Percentiles rank a stretch among this genome's conserved stretches.
Conservation (phyloP, 2,797 vertebrate species). For the Alfaro cultratus region DNA sequence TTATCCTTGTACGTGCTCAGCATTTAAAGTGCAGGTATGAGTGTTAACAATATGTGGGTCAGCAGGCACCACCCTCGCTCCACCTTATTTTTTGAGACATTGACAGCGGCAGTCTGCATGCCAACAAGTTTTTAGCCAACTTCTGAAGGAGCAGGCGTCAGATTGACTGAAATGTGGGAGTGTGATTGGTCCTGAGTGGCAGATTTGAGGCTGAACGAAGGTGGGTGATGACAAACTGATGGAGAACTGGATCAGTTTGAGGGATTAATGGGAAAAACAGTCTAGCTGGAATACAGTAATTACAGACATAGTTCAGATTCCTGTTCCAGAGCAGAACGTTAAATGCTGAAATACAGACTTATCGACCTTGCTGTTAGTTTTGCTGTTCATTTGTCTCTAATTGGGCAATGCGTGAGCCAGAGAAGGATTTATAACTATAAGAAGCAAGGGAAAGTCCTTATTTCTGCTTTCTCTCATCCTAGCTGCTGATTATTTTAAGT, state of each 20-base stretch:
- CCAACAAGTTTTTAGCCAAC: conserved; percentile 37
- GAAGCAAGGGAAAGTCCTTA: background rate
- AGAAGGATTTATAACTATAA: background rate
- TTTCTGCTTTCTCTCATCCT: background rate
- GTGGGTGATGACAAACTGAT: conserved; percentile 67
- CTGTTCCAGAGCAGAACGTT: conserved; percentile 28
- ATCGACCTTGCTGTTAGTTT: background rate
- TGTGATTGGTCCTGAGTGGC: conserved; percentile 55
- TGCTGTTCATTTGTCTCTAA: background rate
- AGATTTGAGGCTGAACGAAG: conserved; percentile 30
- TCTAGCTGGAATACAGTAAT: conserved; percentile 17
- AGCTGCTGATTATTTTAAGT: background rate
- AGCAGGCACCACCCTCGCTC: conserved; percentile 31
- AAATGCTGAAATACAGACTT: conserved; percentile 1
- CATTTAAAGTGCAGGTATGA: conserved; percentile 31
- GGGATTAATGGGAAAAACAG: conserved; percentile 71
- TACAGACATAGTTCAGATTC: conserved; percentile 29
- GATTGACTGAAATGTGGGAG: conserved; percentile 56
- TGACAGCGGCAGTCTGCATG: conserved; percentile 42
- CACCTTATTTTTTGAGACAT: conserved; percentile 53
- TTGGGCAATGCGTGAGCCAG: background rate
- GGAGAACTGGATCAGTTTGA: conserved; percentile 52
- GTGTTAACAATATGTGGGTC: conserved; percentile 46
- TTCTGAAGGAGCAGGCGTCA: conserved; percentile 49
- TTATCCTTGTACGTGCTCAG: conserved; percentile 10